Evolutionary conservation across 2,797 vertebrate genomes (phyloP).

Genomic region (Emys orbicularis): DNA sequence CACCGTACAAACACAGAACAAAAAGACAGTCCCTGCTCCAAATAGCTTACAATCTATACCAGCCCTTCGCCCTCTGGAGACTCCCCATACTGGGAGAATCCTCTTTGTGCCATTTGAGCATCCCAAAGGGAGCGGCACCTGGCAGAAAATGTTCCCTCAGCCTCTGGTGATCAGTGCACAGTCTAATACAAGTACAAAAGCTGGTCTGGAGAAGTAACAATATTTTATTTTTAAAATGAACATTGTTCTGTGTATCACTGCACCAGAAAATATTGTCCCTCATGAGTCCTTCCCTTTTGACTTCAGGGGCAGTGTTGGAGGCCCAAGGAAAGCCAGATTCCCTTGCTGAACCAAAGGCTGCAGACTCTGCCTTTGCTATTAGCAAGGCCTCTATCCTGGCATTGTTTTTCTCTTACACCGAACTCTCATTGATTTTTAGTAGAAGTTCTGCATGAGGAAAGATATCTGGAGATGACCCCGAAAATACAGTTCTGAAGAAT

Average conservation of each 20-base stretch:
- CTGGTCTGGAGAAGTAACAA: background rate
- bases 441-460: background rate
- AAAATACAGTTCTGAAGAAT: background rate
- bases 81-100: background rate
- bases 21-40: background rate
- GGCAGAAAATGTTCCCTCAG: background rate
- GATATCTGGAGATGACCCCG: background rate
- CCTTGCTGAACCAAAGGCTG: background rate
- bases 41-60: background rate
- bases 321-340: background rate
- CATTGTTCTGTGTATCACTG: background rate
- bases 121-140: background rate
- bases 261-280: constrained; percentile 2
- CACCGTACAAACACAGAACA: background rate
- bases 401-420: background rate
- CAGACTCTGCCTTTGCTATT: background rate
- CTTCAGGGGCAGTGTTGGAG: background rate
- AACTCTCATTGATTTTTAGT: constrained; percentile 26
- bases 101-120: background rate
- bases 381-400: constrained; percentile 2
- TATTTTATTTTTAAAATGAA: background rate
- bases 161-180: background rate
- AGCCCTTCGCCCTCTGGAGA: background rate
- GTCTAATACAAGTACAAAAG: background rate
- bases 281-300: background rate